phyloP scores from a whole-genome alignment of 2,888 invertebrate genomes.

The Acrocyrtus sp. region DNA sequence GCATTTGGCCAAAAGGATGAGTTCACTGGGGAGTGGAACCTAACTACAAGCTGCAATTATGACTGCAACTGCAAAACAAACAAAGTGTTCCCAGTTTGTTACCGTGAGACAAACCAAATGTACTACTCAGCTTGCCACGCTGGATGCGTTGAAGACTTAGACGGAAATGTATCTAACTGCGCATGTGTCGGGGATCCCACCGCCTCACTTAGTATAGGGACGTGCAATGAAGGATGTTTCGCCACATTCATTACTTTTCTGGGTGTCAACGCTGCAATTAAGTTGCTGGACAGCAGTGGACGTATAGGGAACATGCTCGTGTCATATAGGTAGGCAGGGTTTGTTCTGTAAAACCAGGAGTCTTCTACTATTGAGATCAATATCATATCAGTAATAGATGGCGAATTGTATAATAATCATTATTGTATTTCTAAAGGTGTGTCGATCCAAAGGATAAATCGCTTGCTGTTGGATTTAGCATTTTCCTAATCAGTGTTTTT shows the following conservation, averaged over 20 bases:
- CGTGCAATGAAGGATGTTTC: constrained; percentile 72
- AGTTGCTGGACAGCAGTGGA: constrained; percentile 74
- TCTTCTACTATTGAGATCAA: too few relatives aligned
- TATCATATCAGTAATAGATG: too few relatives aligned
- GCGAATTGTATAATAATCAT: too few relatives aligned
- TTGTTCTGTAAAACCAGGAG: too few relatives aligned
- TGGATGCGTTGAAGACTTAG: constrained; percentile 70
- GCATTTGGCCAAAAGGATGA: constrained; percentile 37
- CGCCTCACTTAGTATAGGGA: constrained; percentile 68
- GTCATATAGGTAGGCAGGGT: constrained; percentile 72
- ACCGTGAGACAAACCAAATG: constrained; percentile 70
- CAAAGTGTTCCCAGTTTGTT: constrained; percentile 75
- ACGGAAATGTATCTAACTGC: constrained; percentile 68
- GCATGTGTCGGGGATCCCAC: constrained; percentile 40
- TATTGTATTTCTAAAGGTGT: too few relatives aligned
- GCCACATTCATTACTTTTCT: constrained; percentile 65
- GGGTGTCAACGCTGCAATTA: constrained; percentile 67
- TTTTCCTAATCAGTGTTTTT: constrained; percentile 73
- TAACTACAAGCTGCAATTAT: constrained; percentile 71
- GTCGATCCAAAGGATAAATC: constrained; percentile 74
- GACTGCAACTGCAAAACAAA: constrained; percentile 72
- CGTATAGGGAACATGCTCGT: constrained; percentile 75
- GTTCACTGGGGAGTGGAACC: constrained; percentile 64
- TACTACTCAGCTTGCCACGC: constrained; percentile 81
- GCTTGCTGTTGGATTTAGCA: constrained; percentile 73